A percentile compares a stretch with the other conserved stretches of the same genome.
Conservation (phyloP, 37 sponge, comb jelly and placozoan species). For the Lycopodina hypogea region DNA sequence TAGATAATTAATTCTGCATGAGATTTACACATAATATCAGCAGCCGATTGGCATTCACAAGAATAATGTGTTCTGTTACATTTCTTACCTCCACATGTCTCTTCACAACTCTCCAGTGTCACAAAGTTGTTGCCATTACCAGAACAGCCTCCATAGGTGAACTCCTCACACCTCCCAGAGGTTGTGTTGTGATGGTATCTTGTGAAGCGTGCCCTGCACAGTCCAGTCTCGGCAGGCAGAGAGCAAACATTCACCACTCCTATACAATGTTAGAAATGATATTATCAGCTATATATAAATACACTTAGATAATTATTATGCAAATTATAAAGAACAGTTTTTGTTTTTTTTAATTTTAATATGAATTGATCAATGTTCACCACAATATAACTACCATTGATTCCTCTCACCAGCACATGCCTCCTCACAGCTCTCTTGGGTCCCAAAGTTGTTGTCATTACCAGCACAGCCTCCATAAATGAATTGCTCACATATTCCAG, state of each 20-base stretch:
- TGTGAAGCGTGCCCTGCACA: conserved; percentile 1
- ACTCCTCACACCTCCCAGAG: conserved; percentile 16
- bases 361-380: too few species aligned
- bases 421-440: conserved; percentile 2
- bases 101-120: background rate
- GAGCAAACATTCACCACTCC: background rate
- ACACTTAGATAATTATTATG: too few species aligned
- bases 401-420: conserved; percentile 15
- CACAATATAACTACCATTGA: too few species aligned
- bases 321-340: too few species aligned
- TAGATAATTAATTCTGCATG: too few species aligned
- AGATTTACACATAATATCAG: too few species aligned
- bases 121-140: conserved; percentile 29
- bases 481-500: conserved; percentile 32
- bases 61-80: background rate
- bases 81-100: background rate
- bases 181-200: conserved; percentile 17
- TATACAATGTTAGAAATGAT: too few species aligned
- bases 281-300: too few species aligned
- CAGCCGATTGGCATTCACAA: too few species aligned
- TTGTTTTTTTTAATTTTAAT: too few species aligned
- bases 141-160: conserved; percentile 33
- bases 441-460: conserved; percentile 45
- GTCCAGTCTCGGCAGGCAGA: conserved; percentile 13
- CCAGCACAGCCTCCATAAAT: conserved; percentile 50